Evolutionary conservation across 1,140 invertebrate species (phyloP), one percentile per base, ranked within the genome.

Genomic region (Sinonovacula constricta): DNA sequence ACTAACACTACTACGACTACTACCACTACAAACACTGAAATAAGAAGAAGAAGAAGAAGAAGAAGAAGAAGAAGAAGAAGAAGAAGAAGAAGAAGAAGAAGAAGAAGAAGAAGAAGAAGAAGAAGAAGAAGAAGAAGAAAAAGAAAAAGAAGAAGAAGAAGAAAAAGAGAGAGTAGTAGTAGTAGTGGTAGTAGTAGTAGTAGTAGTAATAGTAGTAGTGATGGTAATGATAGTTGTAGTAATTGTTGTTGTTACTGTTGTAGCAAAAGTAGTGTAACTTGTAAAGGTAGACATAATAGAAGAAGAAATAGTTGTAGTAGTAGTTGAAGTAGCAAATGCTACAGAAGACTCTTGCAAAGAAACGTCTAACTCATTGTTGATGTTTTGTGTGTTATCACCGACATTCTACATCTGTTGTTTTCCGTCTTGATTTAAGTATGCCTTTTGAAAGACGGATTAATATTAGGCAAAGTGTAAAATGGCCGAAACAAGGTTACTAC

Each of bases 191-290:
- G 45, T 49, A 49, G 45, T 49, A 49, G 45, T 49, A 49, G 45
- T 49, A 49, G 45, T 49, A 49, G 45, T 49, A 49, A n/a, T 49
- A 49, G 45, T 49, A 49, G 45, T 49, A 49, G 45, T 49, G n/a
- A n/a, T 49, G n/a, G 45, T 49, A 49, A n/a, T 49, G n/a, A n/a
- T 49, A 49, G 45, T 49, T 14, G 45, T 49, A 49, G 45, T 49
- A 14, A n/a, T 49, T 49, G 45, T 49, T 49, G 45, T 49, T 49
- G 45, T 49, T 49, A 49, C n/a, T 49, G 45, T 49, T 49, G 45
- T 49, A 49, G 45, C n/a, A 49, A n/a, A 14, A 49, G 45, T 49
- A 49, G 45, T 49, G n/a, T 12, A 14, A 49, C 12, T 49, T 14
- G 45, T 49, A 49, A n/a, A 14, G n/a, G 45, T 49, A 49, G 45